These are phyloP conservation scores for Gulo gulo DNA, from an alignment of 2,113 vertebrate species.

Conservation along the genomic window DNA sequence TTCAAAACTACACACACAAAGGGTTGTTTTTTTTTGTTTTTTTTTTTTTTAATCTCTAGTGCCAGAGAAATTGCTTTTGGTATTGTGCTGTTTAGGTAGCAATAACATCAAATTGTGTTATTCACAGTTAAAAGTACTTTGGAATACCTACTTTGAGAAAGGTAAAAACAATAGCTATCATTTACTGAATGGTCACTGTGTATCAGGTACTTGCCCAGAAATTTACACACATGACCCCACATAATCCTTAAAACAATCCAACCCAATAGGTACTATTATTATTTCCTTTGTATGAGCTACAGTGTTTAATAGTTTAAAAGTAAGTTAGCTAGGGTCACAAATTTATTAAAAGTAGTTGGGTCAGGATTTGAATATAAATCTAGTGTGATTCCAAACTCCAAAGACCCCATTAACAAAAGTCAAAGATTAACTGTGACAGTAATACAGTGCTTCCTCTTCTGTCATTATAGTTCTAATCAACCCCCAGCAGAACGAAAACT, in stretches of 20 bases:
- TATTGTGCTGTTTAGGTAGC: neutral
- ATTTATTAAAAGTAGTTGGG: neutral
- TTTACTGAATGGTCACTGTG: neutral
- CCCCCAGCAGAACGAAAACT: neutral
- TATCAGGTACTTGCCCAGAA: slow-evolving; percentile 20
- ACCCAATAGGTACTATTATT: neutral
- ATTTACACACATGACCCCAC: neutral
- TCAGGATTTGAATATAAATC: neutral
- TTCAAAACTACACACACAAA: neutral
- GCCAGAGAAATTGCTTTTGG: neutral
- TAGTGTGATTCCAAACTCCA: slow-evolving; percentile 8
- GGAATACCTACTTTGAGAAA: slow-evolving; percentile 37
- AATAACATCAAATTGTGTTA: slow-evolving; percentile 8
- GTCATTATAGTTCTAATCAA: neutral
- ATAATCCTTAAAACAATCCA: slow-evolving; percentile 28
- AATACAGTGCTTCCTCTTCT: neutral
- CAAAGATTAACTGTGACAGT: neutral
- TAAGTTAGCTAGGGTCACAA: neutral
- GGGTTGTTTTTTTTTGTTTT: neutral
- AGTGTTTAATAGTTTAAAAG: neutral
- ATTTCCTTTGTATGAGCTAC: neutral
- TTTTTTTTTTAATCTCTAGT: neutral
- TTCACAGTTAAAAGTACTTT: slow-evolving; percentile 43
- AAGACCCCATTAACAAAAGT: slow-evolving; percentile 2
- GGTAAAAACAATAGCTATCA: neutral